These are phyloP conservation scores for Willowsia nigromaculata DNA, from an alignment of 2,888 invertebrate species.

Conservation along the genomic window DNA sequence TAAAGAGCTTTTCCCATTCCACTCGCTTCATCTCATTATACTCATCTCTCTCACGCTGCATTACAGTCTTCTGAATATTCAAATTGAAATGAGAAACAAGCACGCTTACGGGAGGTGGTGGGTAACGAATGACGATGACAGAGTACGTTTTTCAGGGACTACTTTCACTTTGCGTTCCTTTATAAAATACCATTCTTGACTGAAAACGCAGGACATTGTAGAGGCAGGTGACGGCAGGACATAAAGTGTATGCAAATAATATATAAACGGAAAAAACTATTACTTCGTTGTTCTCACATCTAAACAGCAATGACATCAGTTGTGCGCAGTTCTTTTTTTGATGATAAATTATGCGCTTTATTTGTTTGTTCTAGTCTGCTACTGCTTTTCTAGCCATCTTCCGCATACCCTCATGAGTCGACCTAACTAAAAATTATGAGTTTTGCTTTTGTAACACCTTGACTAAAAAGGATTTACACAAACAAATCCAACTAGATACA, in stretches of 20 bases:
- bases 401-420: background rate
- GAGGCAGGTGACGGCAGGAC: constrained; percentile 24
- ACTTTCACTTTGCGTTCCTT: background rate
- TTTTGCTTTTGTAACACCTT: background rate
- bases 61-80: background rate
- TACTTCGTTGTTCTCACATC: constrained; percentile 8
- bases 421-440: too few relatives aligned
- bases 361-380: background rate
- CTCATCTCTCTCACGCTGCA: constrained; percentile 25
- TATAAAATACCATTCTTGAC: background rate
- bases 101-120: too few relatives aligned
- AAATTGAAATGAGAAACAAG: background rate
- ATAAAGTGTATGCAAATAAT: constrained; percentile 50
- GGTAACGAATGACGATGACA: background rate
- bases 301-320: background rate
- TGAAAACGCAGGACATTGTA: background rate
- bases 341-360: background rate
- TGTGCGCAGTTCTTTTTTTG: background rate
- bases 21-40: constrained; percentile 42
- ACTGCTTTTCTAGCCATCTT: background rate
- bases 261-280: background rate
- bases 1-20: constrained; percentile 19
- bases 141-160: background rate
- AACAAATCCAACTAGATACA: too few relatives aligned
- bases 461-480: too few relatives aligned